Conservation (phyloP, 2,888 invertebrate species). For the Pantelozetes paolii region DNA sequence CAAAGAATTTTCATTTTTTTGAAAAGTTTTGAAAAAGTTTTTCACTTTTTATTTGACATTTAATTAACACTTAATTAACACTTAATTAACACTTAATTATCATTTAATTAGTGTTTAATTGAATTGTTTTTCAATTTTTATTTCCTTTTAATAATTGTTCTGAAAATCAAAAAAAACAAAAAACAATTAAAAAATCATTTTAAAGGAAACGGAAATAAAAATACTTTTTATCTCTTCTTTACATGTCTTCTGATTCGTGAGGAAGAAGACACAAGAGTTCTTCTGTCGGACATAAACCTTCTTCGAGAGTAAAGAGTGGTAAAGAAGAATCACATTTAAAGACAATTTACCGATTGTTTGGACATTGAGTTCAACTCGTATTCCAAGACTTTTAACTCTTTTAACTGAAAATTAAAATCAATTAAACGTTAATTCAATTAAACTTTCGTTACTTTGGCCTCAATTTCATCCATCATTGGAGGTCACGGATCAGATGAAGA, state of each 20-base stretch:
- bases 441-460: too few relatives aligned
- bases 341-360: not conserved
- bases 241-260: not conserved
- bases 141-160: not conserved
- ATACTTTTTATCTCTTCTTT: conserved; percentile 1
- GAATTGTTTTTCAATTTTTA: too few relatives aligned
- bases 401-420: not conserved
- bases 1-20: not conserved
- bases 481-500: too few relatives aligned
- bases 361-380: not conserved
- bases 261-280: not conserved
- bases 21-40: not conserved
- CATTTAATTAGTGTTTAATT: too few relatives aligned
- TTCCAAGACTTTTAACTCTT: not conserved
- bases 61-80: too few relatives aligned
- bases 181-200: not conserved
- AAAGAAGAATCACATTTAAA: not conserved
- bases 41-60: too few relatives aligned
- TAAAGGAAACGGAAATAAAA: not conserved
- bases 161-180: not conserved
- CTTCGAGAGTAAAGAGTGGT: not conserved
- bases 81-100: too few relatives aligned
- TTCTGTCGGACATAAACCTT: not conserved
- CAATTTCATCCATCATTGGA: too few relatives aligned
- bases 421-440: too few relatives aligned